Base-by-base conservation (phyloP, 2,888 invertebrate genomes). In the Rutpela maculata region DNA sequence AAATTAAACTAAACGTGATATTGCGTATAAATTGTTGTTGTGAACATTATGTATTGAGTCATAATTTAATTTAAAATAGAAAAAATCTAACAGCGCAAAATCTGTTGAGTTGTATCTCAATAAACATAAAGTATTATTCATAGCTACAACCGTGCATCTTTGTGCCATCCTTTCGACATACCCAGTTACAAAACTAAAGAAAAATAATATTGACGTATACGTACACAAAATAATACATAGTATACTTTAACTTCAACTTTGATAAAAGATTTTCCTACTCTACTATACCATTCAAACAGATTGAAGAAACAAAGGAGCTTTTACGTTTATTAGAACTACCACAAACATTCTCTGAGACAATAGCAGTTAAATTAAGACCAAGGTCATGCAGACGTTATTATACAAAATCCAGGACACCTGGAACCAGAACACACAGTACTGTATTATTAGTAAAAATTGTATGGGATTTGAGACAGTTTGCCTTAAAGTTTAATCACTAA, bases 281-380 rank as follows among this genome's bases (percentile, higher is more conserved):
- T 50, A 50, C 50, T 50, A 7, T 50, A n/a, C n/a, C 50, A 50
- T 50, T 50, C n/a, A n/a, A 50, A 50, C 50, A 50, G 5, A 50
- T n/a, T 50, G 50, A 50, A 50, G 50, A n/a, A 50, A 50, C n/a
- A n/a, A 50, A 50, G 15, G 50, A 15, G 15, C n/a, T 50, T n/a
- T 1, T 50, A 50, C 12, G 7, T 43, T 43, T 43, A 15, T 15
- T 57, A 59, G 19, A 22, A 59, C 59, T 59, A 19, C 0, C n/a
- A 50, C 50, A 50, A 50, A 50, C 50, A 50, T 15, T 50, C n/a
- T 50, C 19, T 19, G 15, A 59, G 22, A 19, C 59, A 59, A 59
- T 12, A 59, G 59, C 59, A 59, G 22, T 59, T 59, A 59, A 59
- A 22, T 59, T 59, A 59, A 22, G 50, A 50, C 7, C n/a, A 50